phyloP scores from a whole-genome alignment of 2,113 vertebrate species.

The Passer domesticus region DNA sequence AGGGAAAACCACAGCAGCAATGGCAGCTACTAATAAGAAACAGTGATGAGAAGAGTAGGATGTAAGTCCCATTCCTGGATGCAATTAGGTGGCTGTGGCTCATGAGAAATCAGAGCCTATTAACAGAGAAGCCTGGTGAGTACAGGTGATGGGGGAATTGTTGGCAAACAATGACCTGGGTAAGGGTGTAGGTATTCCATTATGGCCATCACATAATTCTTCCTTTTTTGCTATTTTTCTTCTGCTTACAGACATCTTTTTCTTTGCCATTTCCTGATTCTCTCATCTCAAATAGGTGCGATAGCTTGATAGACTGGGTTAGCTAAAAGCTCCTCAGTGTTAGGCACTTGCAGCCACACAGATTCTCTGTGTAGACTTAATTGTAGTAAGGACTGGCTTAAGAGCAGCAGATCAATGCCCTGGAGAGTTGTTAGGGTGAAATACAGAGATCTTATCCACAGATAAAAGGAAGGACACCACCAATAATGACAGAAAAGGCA shows the following conservation, averaged over 20 bases:
- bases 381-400: background rate
- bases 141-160: background rate
- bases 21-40: background rate
- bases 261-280: background rate
- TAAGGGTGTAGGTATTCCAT: background rate
- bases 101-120: background rate
- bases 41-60: background rate
- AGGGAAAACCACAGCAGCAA: background rate
- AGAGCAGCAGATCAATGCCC: constrained; percentile 1
- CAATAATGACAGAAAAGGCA: background rate
- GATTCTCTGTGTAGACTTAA: background rate
- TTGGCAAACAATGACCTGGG: background rate
- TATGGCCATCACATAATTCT: background rate
- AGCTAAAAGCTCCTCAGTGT: background rate
- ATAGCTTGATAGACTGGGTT: background rate
- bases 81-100: background rate
- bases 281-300: background rate
- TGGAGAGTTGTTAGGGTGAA: background rate
- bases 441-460: background rate
- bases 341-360: background rate
- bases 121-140: background rate
- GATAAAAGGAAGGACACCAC: background rate
- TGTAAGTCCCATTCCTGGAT: background rate
- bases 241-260: background rate
- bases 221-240: background rate